These are phyloP conservation scores for Limenitis camilla DNA, from an alignment of 2,888 invertebrate species.

Conservation along the genomic window DNA sequence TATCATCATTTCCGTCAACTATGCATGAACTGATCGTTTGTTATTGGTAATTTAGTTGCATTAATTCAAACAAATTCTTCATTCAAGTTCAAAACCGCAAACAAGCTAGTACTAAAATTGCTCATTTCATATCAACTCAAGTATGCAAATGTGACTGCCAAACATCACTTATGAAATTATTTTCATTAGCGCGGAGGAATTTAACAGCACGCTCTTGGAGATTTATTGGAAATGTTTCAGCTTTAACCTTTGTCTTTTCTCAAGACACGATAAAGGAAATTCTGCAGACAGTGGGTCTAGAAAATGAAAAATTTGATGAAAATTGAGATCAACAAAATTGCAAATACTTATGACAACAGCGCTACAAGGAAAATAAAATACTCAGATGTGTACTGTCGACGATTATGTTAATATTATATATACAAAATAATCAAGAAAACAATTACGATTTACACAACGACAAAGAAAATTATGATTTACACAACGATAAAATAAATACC, in stretches of 20 bases:
- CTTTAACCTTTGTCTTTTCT: not conserved
- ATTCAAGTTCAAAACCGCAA: not conserved
- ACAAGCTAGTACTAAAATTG: not conserved
- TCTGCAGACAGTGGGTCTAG: too few relatives aligned
- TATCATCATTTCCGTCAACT: not conserved
- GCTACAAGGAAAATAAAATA: too few relatives aligned
- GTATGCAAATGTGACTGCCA: not conserved
- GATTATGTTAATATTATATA: too few relatives aligned
- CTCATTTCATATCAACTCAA: not conserved
- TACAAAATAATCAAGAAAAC: too few relatives aligned
- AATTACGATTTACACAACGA: too few relatives aligned
- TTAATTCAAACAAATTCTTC: not conserved
- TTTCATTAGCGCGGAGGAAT: conserved; percentile 19
- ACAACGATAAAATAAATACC: too few relatives aligned
- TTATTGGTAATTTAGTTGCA: not conserved
- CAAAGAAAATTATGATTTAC: too few relatives aligned
- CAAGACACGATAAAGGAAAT: too few relatives aligned
- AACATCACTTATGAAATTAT: conserved; percentile 11
- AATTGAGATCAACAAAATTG: too few relatives aligned
- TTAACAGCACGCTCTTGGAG: conserved; percentile 17
- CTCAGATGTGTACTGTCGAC: too few relatives aligned
- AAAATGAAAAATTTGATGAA: too few relatives aligned
- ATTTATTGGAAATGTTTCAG: conserved; percentile 20
- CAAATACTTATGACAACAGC: too few relatives aligned
- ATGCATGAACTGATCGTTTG: not conserved